Evolutionary conservation across 2,888 invertebrate species (phyloP).

Genomic region (Meteorus cinctellus): DNA sequence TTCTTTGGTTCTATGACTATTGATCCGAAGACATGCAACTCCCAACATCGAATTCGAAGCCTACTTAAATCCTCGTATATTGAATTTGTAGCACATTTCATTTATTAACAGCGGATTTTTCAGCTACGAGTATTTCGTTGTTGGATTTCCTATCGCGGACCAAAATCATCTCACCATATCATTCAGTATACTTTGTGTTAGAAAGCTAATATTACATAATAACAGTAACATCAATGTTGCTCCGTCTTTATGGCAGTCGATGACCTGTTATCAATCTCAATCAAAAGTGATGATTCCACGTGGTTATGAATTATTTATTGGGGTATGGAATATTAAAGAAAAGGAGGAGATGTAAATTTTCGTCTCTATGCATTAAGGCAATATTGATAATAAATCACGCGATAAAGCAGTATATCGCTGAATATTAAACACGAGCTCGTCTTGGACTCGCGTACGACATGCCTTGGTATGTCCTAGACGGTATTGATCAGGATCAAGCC

Average conservation of each 20-base stretch:
- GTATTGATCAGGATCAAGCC: slow-evolving; percentile 92
- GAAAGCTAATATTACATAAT: not conserved
- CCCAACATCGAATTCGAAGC: too few species aligned
- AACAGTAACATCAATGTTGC: slow-evolving; percentile 2
- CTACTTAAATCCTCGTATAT: too few species aligned
- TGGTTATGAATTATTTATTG: not conserved
- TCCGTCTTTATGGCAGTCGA: slow-evolving; percentile 19
- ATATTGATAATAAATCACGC: not conserved
- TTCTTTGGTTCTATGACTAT: too few species aligned
- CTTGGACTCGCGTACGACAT: slow-evolving; percentile 75
- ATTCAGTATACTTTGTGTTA: slow-evolving; percentile 17
- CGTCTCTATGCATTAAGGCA: not conserved
- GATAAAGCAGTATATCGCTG: slow-evolving; percentile 15
- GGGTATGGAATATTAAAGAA: not conserved
- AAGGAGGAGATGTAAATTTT: not conserved
- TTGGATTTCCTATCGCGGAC: too few species aligned
- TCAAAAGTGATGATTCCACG: not conserved
- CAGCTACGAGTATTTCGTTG: too few species aligned
- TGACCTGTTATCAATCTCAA: slow-evolving; percentile 18
- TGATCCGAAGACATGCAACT: not conserved
- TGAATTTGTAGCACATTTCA: too few species aligned
- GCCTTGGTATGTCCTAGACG: slow-evolving; percentile 99
- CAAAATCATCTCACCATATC: not conserved
- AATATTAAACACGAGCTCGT: slow-evolving; percentile 3
- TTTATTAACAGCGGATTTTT: too few species aligned